Conservation (phyloP, 2,888 invertebrate species). For the Acronicta alni region DNA sequence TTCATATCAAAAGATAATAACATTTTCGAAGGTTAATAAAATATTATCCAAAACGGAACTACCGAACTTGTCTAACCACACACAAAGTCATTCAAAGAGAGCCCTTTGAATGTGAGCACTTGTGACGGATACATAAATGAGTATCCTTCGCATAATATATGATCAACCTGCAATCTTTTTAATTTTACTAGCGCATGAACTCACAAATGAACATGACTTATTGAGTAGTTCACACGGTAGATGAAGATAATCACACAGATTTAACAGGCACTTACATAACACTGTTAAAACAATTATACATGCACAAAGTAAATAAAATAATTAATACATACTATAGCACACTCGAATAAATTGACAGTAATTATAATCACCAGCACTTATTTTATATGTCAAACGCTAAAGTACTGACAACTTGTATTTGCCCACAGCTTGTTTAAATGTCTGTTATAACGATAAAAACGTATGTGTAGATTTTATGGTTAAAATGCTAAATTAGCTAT, state of each 20-base stretch:
- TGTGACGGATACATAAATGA: too few relatives aligned
- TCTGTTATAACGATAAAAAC: too few relatives aligned
- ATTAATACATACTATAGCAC: conserved; percentile 32
- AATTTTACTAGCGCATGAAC: too few relatives aligned
- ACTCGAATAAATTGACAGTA: conserved; percentile 23
- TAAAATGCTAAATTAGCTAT: too few relatives aligned
- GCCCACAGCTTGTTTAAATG: neutral
- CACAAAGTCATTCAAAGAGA: too few relatives aligned
- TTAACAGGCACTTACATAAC: conserved; percentile 11
- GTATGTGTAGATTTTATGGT: too few relatives aligned
- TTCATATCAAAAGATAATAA: neutral
- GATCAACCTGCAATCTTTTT: too few relatives aligned
- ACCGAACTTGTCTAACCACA: neutral
- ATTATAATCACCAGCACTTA: conserved; percentile 13
- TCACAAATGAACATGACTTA: too few relatives aligned
- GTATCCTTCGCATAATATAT: too few relatives aligned
- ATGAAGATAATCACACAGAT: conserved; percentile 3
- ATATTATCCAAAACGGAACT: neutral
- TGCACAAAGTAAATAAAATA: conserved; percentile 40
- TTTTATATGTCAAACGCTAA: conserved; percentile 19
- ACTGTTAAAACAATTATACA: conserved; percentile 35
- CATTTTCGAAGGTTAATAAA: too few relatives aligned
- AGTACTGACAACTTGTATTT: conserved; percentile 8
- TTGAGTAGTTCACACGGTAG: too few relatives aligned
- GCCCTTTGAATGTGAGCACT: too few relatives aligned